A percentile compares a stretch with the other conserved stretches of the same genome.
These are phyloP conservation scores for Therioaphis trifolii DNA, from an alignment of 2,888 invertebrate genomes.

Conservation along the genomic window DNA sequence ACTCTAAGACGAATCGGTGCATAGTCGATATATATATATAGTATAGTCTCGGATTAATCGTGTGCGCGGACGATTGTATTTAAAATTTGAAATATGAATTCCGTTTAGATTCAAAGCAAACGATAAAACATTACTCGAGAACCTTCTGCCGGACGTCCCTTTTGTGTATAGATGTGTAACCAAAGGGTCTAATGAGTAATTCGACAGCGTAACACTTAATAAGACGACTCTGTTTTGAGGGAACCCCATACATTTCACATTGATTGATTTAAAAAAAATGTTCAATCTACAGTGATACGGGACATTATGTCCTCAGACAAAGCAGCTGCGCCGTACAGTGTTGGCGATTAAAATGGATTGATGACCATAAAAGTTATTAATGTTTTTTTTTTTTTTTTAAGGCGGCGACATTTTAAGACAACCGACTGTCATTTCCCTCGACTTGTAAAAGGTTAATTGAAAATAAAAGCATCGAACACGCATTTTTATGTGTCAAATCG, in stretches of 20 bases:
- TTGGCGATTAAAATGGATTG: constrained; percentile 40
- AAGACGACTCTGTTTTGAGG: neutral
- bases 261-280: constrained; percentile 43
- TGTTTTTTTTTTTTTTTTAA: constrained; percentile 18
- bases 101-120: neutral
- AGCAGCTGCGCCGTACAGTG: constrained; percentile 13
- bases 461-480: constrained; percentile 16
- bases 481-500: constrained; percentile 11
- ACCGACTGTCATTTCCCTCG: constrained; percentile 25
- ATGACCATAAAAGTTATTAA: constrained; percentile 35
- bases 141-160: neutral
- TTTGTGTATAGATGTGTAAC: neutral
- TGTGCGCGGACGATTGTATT: neutral
- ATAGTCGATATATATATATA: too few relatives aligned
- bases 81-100: neutral
- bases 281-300: neutral
- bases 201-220: neutral
- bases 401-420: constrained; percentile 22
- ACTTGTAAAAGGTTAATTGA: constrained; percentile 37
- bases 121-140: neutral
- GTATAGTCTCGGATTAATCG: too few relatives aligned
- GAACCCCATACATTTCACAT: neutral
- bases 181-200: constrained; percentile 1
- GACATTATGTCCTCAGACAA: constrained; percentile 39
- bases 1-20: too few relatives aligned